Evolutionary conservation across 92 coral and sea anemone species (phyloP).

Genomic region (Actinostola sp.): DNA sequence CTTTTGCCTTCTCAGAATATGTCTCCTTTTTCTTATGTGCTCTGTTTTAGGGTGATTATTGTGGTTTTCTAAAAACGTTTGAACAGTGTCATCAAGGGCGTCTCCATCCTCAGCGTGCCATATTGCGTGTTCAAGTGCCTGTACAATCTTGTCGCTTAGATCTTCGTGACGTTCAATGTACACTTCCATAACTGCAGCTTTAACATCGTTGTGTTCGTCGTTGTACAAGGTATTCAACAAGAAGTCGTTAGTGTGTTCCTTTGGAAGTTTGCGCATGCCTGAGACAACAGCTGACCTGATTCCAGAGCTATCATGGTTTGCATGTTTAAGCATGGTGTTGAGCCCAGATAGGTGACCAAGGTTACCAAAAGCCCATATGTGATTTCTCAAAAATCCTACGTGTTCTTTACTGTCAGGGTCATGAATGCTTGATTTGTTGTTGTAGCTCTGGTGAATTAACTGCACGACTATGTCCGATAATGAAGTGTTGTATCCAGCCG

Average conservation of each 20-base stretch:
- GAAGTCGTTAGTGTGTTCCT: constrained; percentile 52
- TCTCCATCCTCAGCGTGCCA: constrained; percentile 75
- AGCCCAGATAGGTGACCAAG: constrained; percentile 77
- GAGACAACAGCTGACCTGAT: constrained; percentile 83
- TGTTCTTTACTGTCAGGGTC: constrained; percentile 66
- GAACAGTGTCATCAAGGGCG: constrained; percentile 64
- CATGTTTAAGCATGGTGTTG: constrained; percentile 61
- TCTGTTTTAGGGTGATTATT: constrained; percentile 59
- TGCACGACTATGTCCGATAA: constrained; percentile 58
- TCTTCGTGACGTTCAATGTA: constrained; percentile 75
- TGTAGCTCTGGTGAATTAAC: constrained; percentile 70
- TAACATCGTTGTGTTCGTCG: constrained; percentile 82
- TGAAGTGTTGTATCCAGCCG: constrained; percentile 74
- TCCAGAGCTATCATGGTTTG: constrained; percentile 81
- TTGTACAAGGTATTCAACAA: constrained; percentile 57
- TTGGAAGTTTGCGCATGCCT: constrained; percentile 82
- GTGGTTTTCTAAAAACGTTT: constrained; percentile 77
- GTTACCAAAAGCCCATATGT: constrained; percentile 92
- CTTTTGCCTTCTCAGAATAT: constrained; percentile 56
- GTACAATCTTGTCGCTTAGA: constrained; percentile 47
- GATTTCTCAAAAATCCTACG: constrained; percentile 72
- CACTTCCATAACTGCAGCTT: constrained; percentile 80
- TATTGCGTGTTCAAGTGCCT: constrained; percentile 79
- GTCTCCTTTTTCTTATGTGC: constrained; percentile 58
- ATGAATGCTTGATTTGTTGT: constrained; percentile 62